Conservation (phyloP, 2,888 invertebrate species). For the Doris montereyensis region DNA sequence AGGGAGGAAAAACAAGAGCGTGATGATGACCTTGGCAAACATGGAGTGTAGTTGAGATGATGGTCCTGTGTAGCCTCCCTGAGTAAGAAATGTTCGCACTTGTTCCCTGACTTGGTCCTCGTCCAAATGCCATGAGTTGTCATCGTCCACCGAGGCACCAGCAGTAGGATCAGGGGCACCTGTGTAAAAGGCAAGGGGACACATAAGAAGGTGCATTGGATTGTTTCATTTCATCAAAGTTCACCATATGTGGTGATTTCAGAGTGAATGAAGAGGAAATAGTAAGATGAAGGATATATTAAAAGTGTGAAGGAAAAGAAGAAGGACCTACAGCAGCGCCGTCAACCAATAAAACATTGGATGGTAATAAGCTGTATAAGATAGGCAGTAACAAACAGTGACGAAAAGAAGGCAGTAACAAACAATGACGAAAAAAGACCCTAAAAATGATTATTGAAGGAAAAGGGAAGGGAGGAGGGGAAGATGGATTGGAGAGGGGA, state of each 20-base stretch:
- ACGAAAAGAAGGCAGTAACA: neutral
- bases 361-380: neutral
- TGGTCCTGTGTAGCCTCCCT: conserved; percentile 88
- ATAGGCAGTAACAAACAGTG: neutral
- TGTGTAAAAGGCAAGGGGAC: too few species aligned
- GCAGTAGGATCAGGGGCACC: conserved; percentile 92
- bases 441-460: neutral
- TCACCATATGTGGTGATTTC: too few species aligned
- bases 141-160: conserved; percentile 87
- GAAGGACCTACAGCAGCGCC: neutral
- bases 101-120: conserved; percentile 90
- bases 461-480: neutral
- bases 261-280: too few species aligned
- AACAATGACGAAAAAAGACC: neutral
- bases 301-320: neutral
- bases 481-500: neutral
- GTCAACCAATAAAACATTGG: neutral
- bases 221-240: too few species aligned
- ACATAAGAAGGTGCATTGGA: too few species aligned
- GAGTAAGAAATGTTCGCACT: conserved; percentile 83
- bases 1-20: conserved; percentile 5
- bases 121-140: conserved; percentile 89
- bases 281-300: neutral
- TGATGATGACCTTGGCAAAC: conserved; percentile 88
- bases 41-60: conserved; percentile 87